Conservation (phyloP, 1,140 invertebrate species). For the Philotrypesis tridentata region DNA sequence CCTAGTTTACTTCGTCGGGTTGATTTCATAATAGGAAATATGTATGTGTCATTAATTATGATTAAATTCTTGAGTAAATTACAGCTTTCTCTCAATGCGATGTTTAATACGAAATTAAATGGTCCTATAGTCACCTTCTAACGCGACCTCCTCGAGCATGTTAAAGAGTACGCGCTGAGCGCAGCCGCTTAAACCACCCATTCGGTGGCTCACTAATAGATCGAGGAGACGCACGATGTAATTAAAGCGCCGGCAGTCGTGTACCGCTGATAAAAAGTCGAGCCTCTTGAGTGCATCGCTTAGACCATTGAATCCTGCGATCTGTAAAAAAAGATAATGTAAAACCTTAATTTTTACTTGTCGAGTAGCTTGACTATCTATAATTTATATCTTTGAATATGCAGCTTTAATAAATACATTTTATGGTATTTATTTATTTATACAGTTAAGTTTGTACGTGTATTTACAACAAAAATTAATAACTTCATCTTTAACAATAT, state of each 20-base stretch:
- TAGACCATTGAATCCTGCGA: constrained; percentile 94
- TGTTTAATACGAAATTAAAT: constrained; percentile 24
- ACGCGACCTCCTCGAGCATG: constrained; percentile 95
- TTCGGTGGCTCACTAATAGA: constrained; percentile 83
- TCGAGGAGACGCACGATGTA: constrained; percentile 96
- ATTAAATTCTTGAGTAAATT: no score
- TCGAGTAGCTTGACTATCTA: no score
- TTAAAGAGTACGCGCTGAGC: constrained; percentile 94
- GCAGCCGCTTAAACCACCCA: constrained; percentile 88
- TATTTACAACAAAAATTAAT: no score
- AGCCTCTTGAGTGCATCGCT: constrained; percentile 95
- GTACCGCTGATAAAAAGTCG: constrained; percentile 95
- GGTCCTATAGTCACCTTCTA: constrained; percentile 81
- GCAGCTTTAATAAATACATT: no score
- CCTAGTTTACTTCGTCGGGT: background rate
- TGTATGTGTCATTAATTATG: no score
- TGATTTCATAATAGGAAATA: background rate
- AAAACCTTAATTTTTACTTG: no score
- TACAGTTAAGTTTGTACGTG: no score
- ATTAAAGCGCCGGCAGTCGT: constrained; percentile 94
- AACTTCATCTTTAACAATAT: no score
- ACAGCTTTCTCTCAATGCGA: no score
- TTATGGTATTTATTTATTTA: no score
- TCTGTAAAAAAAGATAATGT: constrained; percentile 77
- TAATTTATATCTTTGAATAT: no score